A percentile compares a stretch with the other conserved stretches of the same genome.
These are phyloP conservation scores for Phymastichus coffea DNA, from an alignment of 1,140 invertebrate species.

Conservation along the genomic window DNA sequence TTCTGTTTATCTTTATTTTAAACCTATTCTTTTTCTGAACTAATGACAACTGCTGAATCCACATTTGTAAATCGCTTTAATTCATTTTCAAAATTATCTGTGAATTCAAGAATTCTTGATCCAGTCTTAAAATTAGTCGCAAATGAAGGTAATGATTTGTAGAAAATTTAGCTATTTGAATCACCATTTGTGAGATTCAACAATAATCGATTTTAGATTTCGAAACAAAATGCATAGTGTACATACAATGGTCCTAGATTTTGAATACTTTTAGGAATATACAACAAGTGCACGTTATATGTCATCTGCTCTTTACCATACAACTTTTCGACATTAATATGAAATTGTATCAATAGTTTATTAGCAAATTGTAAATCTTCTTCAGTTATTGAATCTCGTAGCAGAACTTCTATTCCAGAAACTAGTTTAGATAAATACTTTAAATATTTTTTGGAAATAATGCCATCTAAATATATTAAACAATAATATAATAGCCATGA, in stretches of 20 bases:
- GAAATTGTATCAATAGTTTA: constrained; percentile 2
- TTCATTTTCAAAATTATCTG: constrained; percentile 17
- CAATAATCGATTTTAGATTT: constrained; percentile 27
- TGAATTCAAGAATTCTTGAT: constrained; percentile 12
- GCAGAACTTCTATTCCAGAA: constrained; percentile 14
- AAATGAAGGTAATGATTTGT: constrained; percentile 7
- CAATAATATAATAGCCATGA: constrained; percentile 31
- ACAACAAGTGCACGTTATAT: constrained; percentile 16
- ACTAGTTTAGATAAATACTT: constrained; percentile 20
- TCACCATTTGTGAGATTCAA: constrained; percentile 21
- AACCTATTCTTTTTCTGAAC: background rate
- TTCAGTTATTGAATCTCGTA: constrained; percentile 5
- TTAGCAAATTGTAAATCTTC: constrained; percentile 6
- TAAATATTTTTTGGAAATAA: constrained; percentile 31
- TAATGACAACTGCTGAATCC: background rate
- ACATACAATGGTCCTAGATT: constrained; percentile 30
- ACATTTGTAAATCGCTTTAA: background rate
- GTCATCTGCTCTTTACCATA: constrained; percentile 15
- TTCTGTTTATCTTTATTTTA: constrained; percentile 5
- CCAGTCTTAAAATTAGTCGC: background rate
- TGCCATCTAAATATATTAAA: constrained; percentile 26
- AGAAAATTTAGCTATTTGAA: constrained; percentile 20
- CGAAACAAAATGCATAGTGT: constrained; percentile 25
- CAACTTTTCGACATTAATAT: constrained; percentile 1
- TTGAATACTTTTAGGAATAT: constrained; percentile 17